Evolutionary conservation across 2,888 invertebrate genomes (phyloP), one percentile per base, ranked within the genome.

Genomic region (Caenorhabditis panamensis): DNA sequence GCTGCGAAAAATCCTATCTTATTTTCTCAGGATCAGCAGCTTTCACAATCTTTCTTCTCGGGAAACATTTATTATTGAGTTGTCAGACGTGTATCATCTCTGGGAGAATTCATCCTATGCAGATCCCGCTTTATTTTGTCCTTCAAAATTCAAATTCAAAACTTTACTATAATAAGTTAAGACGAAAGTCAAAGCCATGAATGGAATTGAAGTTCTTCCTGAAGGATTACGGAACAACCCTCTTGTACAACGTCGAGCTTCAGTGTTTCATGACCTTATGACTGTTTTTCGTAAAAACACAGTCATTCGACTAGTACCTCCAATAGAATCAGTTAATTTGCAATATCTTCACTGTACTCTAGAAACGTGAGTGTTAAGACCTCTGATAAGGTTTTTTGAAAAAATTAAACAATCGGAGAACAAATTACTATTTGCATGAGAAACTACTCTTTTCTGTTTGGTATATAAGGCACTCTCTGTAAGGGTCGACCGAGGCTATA

Each of bases 201-300:
- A 66, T 54, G 77, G 66, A 11, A 64, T 75, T 36, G 83, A 83
- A 66, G 51, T 76, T 22, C 82, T 87, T 24, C 86, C 86, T 1
- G 77, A 80, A 54, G 86, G 82, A 22, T 66, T 87, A 36, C 82
- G 63, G 20, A 73, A 67, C 8, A 81, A 82, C 20, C 86, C 86
- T 5, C 79, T 81, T 5, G 86, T 87, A 6, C 87, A 84, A 63
- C 68, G 87, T 24, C 78, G 90, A 16, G 82, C 87, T 22, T 88
- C 88, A 9, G 88, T 90, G 13, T 90, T 90, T 80, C 84, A 87
- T 44, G 90, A 90, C 67, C 75, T 90, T 20, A 72, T 89, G 22
- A 90, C 89, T 3, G 88, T 90, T 24, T 89, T 90, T 77, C 87
- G 89, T 1, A 88, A 87, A 49, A 88, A 88, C 28, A 88, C 89